Base-by-base conservation (phyloP, 1,140 invertebrate species). In the Panonychus citri region DNA sequence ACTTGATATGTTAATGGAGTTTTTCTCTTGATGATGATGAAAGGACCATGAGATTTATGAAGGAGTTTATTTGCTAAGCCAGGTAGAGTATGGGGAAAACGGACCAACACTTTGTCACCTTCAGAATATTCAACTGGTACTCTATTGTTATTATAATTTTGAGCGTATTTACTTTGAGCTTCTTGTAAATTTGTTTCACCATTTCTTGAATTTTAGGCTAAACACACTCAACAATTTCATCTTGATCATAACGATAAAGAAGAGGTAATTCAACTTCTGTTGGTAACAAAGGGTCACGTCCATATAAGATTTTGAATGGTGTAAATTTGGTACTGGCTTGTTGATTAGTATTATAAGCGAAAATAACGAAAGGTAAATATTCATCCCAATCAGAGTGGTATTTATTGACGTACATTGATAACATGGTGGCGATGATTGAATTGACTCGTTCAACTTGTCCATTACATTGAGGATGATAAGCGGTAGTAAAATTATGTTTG, bases 401-500 rank as follows among this genome's bases (percentile, higher is more conserved):
- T 4, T 21, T 28, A 28, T 21, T 52, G 4, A 26, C 62, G 46
- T 66, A 65, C 0, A 30, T 54, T 17, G 54, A 13, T 7, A 52
- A 12, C 55, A 52, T 28, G 8, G 7, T 8, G 10, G 7, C 24
- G 5, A 52, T 10, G 12, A 25, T 52, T 52, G 8, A 15, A 28
- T 52, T 24, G 12, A 19, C 13, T 15, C 50, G 50, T 25, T 52
- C 50, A 28, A 21, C 21, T 26, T 27, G 26, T 5, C 50, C 50
- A 52, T 52, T 28, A 19, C 21, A 5, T 52, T 28, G 26, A 26
- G 50, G 24, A 28, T 52, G 21, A 25, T 27, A 52, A 27, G 50
- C 24, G 10, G 50, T 63, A 2, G 57, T 57, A 49, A 52, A 40
- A 1, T 57, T 57, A 21, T 63, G 61, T 26, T 59, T 26, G 7